Evolutionary conservation across 2,113 vertebrate genomes (phyloP).

Genomic region (Columba janthina): DNA sequence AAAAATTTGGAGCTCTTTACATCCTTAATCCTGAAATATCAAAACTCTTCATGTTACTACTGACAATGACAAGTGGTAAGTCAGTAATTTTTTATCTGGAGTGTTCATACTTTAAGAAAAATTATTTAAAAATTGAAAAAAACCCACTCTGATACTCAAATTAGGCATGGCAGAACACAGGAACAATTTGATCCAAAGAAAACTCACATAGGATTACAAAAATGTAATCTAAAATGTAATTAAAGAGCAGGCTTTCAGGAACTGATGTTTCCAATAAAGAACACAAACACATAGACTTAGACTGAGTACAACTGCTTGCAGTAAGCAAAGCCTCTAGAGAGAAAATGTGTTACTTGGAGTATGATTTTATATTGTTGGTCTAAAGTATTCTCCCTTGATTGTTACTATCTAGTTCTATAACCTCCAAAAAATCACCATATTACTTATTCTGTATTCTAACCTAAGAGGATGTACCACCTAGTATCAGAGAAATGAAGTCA

Average conservation of each 20-base stretch:
- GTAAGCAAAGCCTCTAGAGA: not conserved
- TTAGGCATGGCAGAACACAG: not conserved
- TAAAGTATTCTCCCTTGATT: not conserved
- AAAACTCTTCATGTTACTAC: not conserved
- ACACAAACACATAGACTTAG: not conserved
- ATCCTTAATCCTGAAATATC: not conserved
- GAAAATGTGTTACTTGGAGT: not conserved
- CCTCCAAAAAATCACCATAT: not conserved
- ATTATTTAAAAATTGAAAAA: not conserved
- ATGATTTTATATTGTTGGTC: not conserved
- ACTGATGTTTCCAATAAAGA: not conserved
- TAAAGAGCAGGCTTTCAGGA: not conserved
- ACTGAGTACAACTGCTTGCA: not conserved
- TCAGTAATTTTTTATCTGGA: not conserved
- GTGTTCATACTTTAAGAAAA: not conserved
- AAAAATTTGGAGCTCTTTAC: not conserved
- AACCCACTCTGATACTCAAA: not conserved
- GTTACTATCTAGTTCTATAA: not conserved
- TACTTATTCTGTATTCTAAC: not conserved
- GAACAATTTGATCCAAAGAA: not conserved
- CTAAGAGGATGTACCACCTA: not conserved
- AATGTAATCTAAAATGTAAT: not conserved
- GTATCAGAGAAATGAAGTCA: not conserved
- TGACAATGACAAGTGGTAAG: not conserved
- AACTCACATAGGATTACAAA: not conserved